These are phyloP conservation scores for Pseudoips prasinana DNA, from an alignment of 2,888 invertebrate genomes.

Conservation along the genomic window DNA sequence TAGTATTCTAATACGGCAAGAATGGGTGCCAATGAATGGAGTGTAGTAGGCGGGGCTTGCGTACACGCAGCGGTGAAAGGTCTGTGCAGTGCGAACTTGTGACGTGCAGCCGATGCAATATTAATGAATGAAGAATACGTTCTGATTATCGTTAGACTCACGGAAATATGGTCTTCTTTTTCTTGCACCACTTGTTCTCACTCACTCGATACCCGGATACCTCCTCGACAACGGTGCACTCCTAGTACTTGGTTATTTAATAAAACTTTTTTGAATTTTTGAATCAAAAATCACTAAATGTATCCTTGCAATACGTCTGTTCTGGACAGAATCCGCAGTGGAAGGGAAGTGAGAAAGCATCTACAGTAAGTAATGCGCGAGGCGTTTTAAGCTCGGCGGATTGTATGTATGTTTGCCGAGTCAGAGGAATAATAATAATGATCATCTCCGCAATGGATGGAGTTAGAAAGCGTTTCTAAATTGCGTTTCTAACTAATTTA, in stretches of 20 bases:
- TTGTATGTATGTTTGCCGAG: background rate
- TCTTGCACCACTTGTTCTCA: background rate
- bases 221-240: background rate
- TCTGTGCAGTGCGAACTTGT: background rate
- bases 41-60: background rate
- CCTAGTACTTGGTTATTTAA: background rate
- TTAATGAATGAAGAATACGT: no score
- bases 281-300: no score
- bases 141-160: no score
- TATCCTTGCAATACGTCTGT: background rate
- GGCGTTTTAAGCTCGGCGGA: background rate
- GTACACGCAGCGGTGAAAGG: background rate
- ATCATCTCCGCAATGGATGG: no score
- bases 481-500: no score
- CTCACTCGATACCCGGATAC: background rate
- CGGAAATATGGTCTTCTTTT: background rate
- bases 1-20: background rate
- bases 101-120: no score
- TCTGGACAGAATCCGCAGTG: background rate
- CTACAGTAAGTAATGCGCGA: background rate
- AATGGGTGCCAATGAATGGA: background rate
- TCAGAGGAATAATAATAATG: no score
- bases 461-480: no score
- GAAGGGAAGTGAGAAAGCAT: no score
- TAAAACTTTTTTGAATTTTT: background rate